Evolutionary conservation across 2,888 invertebrate species (phyloP).

Genomic region (Hemaris fuciformis): DNA sequence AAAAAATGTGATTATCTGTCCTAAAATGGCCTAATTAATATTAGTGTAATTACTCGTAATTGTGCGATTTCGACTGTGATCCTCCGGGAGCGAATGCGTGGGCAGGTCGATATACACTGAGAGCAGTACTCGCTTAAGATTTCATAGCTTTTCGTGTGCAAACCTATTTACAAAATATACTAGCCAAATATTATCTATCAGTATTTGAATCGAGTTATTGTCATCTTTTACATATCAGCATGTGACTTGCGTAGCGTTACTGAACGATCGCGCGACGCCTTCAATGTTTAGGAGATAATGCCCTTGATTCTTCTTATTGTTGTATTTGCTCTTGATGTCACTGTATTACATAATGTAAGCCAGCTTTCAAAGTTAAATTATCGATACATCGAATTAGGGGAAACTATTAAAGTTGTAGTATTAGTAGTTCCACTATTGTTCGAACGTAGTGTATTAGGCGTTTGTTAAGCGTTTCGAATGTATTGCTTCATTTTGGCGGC

Average conservation of each 20-base stretch:
- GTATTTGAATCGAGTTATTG: slow-evolving; percentile 71
- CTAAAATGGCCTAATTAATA: slow-evolving; percentile 81
- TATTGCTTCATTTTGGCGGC: slow-evolving; percentile 47
- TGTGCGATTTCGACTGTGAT: slow-evolving; percentile 73
- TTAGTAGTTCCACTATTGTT: slow-evolving; percentile 51
- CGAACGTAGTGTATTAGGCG: slow-evolving; percentile 51
- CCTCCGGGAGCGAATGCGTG: slow-evolving; percentile 53
- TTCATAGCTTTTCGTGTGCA: slow-evolving; percentile 59
- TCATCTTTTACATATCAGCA: slow-evolving; percentile 78
- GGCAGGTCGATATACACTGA: slow-evolving; percentile 33
- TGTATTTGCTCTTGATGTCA: slow-evolving; percentile 66
- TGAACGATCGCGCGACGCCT: slow-evolving; percentile 59
- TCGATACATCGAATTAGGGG: slow-evolving; percentile 76
- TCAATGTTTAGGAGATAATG: slow-evolving; percentile 52
- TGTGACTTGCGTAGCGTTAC: slow-evolving; percentile 74
- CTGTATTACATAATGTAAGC: slow-evolving; percentile 51
- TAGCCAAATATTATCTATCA: slow-evolving; percentile 67
- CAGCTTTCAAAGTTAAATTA: slow-evolving; percentile 62
- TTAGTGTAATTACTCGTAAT: slow-evolving; percentile 74
- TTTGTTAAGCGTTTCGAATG: slow-evolving; percentile 53
- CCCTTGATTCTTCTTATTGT: slow-evolving; percentile 60
- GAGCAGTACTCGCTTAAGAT: slow-evolving; percentile 49
- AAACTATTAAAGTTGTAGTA: slow-evolving; percentile 57
- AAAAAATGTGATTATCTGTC: slow-evolving; percentile 79
- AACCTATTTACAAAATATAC: slow-evolving; percentile 38